Evolutionary conservation across 1,140 invertebrate species (phyloP).

Genomic region (Zaprionus ornatus): DNA sequence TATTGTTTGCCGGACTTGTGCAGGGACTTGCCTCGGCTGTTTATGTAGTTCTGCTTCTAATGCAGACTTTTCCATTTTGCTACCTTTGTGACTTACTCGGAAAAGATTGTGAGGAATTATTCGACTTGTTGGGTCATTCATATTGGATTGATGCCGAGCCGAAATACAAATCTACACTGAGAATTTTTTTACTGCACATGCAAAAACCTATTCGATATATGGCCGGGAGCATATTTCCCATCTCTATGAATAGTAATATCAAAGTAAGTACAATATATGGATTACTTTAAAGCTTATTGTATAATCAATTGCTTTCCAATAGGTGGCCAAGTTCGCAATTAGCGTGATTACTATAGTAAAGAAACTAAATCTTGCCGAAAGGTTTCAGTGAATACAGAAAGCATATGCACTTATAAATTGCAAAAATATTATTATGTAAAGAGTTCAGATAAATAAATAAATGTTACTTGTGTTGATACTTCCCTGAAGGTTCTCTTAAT

Average conservation of each 20-base stretch:
- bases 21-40: background rate
- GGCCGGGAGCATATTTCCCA: slow-evolving; percentile 8
- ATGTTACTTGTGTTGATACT: too few relatives aligned
- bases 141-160: slow-evolving; percentile 19
- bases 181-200: slow-evolving; percentile 4
- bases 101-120: slow-evolving; percentile 8
- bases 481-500: too few relatives aligned
- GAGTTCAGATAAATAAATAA: background rate
- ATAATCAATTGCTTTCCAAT: background rate
- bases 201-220: slow-evolving; percentile 19
- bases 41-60: background rate
- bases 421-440: background rate
- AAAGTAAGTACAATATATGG: background rate
- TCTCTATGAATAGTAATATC: slow-evolving; percentile 21
- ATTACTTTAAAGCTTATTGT: background rate
- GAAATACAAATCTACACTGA: slow-evolving; percentile 16
- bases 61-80: slow-evolving; percentile 29
- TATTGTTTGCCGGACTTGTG: background rate
- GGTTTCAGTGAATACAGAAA: slow-evolving; percentile 1
- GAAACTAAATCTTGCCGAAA: slow-evolving; percentile 15
- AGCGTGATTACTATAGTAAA: slow-evolving; percentile 19
- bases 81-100: slow-evolving; percentile 12
- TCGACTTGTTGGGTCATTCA: slow-evolving; percentile 4
- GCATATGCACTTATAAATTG: background rate
- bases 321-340: slow-evolving; percentile 29